Base-by-base conservation (phyloP, 1,140 invertebrate genomes). In the Palaemon carinicauda region DNA sequence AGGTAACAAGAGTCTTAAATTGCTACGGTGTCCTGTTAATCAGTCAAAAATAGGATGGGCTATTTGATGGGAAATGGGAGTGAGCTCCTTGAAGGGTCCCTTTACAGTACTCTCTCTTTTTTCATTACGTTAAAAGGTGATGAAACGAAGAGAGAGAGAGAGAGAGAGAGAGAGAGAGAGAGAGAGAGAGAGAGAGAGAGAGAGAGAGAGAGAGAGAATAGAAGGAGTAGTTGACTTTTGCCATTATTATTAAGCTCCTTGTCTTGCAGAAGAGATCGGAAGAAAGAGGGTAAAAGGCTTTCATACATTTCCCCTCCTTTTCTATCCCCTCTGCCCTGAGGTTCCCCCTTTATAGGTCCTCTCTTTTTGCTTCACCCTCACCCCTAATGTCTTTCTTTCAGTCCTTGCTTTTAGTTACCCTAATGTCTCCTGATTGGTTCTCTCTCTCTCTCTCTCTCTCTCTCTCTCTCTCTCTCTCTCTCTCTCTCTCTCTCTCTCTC, bases 401-500 rank as follows among this genome's bases (percentile, higher is more conserved):
- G n/a, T 5, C 27, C 56, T 65, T 27, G n/a, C 56, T 65, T 27
- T 27, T 65, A 21, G n/a, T 27, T 24, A 29, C 41, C 69, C 27
- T 53, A 53, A 29, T 79, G 50, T 52, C 52, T 79, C 52, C 53
- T 53, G 33, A 24, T 78, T 53, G 50, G 9, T 54, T 24, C 27
- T 53, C 53, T 31, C 17, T 79, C 21, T 54, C 77, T 27, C 21
- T 79, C 50, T 53, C 21, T 79, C 77, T 17, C 50, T 79, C 77
- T 79, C 51, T 77, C 31, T 77, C 74, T 52, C 27, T 79, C 21
- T 54, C 77, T 27, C 21, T 79, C 50, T 53, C 21, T 79, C 77
- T 17, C 50, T 79, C 77, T 79, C 51, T 77, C 31, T 77, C 74
- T 52, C 74, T 77, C 74, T 78, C 75, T 78, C 50, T 51, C 33